Percentiles rank a stretch among this genome's conserved stretches.
Evolutionary conservation across 1,140 invertebrate genomes (phyloP).

Genomic region (Bombus balteatus): DNA sequence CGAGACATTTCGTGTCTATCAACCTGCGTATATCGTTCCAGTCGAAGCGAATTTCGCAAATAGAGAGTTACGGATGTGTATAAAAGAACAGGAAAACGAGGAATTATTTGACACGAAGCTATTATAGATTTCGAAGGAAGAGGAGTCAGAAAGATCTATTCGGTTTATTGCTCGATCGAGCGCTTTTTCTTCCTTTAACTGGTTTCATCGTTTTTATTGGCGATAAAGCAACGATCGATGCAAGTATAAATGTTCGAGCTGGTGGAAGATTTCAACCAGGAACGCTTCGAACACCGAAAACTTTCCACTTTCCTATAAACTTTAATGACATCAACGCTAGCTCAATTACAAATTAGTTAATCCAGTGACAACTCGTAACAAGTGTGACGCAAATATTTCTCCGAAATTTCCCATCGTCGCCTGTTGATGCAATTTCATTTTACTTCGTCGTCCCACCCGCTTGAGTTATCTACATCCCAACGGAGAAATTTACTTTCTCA

Average conservation of each 20-base stretch:
- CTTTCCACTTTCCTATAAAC: background rate
- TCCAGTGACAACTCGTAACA: constrained; percentile 14
- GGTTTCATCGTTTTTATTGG: background rate
- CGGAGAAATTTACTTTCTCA: background rate
- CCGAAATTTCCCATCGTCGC: constrained; percentile 20
- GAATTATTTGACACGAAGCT: background rate
- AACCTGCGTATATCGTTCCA: background rate
- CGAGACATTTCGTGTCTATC: background rate
- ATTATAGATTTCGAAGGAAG: background rate
- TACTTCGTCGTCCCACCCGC: background rate
- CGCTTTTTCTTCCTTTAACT: background rate
- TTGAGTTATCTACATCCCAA: background rate
- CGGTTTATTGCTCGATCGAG: constrained; percentile 5
- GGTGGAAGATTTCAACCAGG: background rate
- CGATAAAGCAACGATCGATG: constrained; percentile 37
- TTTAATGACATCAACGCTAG: constrained; percentile 3
- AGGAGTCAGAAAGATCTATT: background rate
- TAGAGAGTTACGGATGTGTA: background rate
- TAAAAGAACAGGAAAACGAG: background rate
- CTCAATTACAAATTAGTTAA: constrained; percentile 42
- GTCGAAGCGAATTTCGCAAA: background rate
- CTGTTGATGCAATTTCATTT: constrained; percentile 5
- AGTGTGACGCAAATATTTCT: background rate
- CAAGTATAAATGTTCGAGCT: background rate
- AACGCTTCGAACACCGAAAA: background rate